Evolutionary conservation across 2,113 vertebrate species (phyloP).

Genomic region (Elgaria multicarinata): DNA sequence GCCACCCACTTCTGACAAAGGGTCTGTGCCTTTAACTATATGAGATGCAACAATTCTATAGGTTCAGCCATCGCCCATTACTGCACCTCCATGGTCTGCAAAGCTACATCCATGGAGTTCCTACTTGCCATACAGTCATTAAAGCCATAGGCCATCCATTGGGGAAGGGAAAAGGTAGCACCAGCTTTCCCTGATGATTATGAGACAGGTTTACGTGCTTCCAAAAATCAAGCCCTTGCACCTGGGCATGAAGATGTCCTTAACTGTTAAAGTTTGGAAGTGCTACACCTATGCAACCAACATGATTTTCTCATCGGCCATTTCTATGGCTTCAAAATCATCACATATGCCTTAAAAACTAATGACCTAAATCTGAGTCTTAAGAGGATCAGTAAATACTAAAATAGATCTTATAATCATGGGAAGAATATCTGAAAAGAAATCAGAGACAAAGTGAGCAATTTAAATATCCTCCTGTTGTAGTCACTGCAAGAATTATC

Average conservation of each 20-base stretch:
- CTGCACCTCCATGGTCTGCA: neutral
- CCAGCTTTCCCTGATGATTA: neutral
- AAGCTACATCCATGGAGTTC: neutral
- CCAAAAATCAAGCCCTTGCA: neutral
- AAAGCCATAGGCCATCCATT: neutral
- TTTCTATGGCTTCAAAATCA: neutral
- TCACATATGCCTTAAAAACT: constrained; percentile 13
- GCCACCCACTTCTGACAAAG: neutral
- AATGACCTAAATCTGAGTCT: constrained; percentile 4
- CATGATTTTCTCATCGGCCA: neutral
- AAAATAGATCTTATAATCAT: constrained; percentile 25
- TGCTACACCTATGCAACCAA: neutral
- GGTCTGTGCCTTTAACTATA: neutral
- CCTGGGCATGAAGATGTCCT: neutral
- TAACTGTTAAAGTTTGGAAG: fast-evolving
- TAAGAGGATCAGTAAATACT: constrained; percentile 1
- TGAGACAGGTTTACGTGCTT: neutral
- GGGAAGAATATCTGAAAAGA: neutral
- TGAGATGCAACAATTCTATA: neutral
- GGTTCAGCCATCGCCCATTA: neutral
- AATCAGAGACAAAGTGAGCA: constrained; percentile 19
- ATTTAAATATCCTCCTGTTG: neutral
- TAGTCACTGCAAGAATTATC: constrained; percentile 1
- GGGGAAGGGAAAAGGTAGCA: neutral
- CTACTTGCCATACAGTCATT: neutral